Percentiles rank a stretch among this genome's conserved stretches.
Evolutionary conservation across 2,797 vertebrate genomes (phyloP).

Genomic region (Rhynchotus rufescens): DNA sequence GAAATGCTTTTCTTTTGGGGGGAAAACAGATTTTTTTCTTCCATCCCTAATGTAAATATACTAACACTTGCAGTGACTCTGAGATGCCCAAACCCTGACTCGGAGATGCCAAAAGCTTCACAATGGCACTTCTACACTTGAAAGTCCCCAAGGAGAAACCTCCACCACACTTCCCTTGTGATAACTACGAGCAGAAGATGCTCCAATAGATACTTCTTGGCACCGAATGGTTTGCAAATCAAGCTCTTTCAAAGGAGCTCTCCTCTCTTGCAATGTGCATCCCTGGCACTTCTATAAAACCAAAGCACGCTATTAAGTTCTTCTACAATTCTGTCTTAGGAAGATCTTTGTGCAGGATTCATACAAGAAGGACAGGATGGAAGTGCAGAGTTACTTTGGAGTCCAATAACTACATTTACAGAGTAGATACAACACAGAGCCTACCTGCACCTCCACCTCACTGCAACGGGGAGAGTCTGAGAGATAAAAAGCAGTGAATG

Average conservation of each 20-base stretch:
- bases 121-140: slow-evolving; percentile 17
- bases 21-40: background rate
- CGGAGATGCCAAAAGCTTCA: background rate
- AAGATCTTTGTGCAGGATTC: background rate
- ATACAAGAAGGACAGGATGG: background rate
- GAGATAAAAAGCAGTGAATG: background rate
- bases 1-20: fast-evolving
- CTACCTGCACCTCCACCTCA: background rate
- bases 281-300: background rate
- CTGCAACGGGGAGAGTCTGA: background rate
- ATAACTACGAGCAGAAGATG: background rate
- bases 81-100: background rate
- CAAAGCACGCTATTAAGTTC: background rate
- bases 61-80: background rate
- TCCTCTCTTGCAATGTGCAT: background rate
- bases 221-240: fast-evolving
- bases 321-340: fast-evolving
- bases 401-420: background rate
- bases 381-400: background rate
- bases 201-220: background rate
- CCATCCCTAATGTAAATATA: background rate
- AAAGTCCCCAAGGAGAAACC: background rate
- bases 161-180: background rate
- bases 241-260: background rate
- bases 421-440: background rate